A percentile compares a stretch with the other conserved stretches of the same genome.
Evolutionary conservation across 2,113 vertebrate genomes (phyloP).

Genomic region (Craseonycteris thonglongyai): DNA sequence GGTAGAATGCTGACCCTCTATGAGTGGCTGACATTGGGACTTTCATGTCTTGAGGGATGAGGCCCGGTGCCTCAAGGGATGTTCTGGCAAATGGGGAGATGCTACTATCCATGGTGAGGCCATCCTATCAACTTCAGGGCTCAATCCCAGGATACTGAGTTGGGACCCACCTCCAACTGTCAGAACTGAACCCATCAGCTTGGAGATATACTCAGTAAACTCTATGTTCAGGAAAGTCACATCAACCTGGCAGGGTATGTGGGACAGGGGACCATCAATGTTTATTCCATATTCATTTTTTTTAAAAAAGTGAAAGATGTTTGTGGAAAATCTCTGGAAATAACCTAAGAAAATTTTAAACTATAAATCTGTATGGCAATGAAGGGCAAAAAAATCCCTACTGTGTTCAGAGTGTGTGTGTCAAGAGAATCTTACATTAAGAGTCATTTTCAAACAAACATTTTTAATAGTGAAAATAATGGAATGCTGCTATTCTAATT

Average conservation of each 20-base stretch:
- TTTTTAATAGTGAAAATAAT: constrained; percentile 15
- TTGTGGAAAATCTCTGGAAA: not conserved
- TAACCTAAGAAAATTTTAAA: not conserved
- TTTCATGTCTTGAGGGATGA: not conserved
- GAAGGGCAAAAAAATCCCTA: constrained; percentile 12
- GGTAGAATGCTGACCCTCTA: not conserved
- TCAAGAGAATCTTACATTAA: not conserved
- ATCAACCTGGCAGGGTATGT: not conserved
- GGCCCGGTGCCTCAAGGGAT: not conserved
- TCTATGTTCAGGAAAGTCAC: not conserved
- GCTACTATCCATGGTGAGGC: not conserved
- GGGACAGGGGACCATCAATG: not conserved
- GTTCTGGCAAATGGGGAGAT: not conserved
- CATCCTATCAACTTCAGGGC: not conserved
- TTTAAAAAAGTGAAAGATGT: not conserved
- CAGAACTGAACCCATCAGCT: not conserved
- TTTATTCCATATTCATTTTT: not conserved
- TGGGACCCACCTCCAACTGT: not conserved
- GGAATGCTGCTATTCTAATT: not conserved
- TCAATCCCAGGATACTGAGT: not conserved
- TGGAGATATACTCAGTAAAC: not conserved
- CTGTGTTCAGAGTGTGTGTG: not conserved
- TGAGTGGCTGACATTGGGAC: not conserved
- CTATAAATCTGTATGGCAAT: not conserved
- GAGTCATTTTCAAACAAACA: constrained; percentile 17